Percentiles rank a stretch among this genome's conserved stretches.
Conservation (phyloP, 2,113 vertebrate species). For the Coreoperca whiteheadi region DNA sequence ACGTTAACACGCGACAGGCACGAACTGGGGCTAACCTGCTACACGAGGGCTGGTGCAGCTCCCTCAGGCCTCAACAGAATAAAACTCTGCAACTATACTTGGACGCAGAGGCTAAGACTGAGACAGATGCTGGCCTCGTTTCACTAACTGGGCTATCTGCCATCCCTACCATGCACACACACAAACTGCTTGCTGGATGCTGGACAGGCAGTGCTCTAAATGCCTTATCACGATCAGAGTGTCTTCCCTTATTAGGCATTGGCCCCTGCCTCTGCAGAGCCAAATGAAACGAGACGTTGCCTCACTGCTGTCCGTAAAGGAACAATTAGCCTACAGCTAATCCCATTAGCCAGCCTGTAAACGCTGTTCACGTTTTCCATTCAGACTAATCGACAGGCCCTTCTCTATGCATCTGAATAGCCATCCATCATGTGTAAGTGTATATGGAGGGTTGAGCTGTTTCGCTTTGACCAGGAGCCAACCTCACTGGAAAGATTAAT, state of each 20-base stretch:
- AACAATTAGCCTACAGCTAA: slow-evolving; percentile 83
- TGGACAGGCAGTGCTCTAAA: slow-evolving; percentile 72
- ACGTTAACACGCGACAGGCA: neutral
- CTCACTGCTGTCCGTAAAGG: slow-evolving; percentile 76
- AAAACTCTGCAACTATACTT: slow-evolving; percentile 72
- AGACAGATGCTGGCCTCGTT: slow-evolving; percentile 75
- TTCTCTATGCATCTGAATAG: slow-evolving; percentile 70
- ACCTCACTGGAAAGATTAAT: slow-evolving; percentile 76
- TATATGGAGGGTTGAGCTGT: slow-evolving; percentile 68
- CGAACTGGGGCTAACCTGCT: slow-evolving; percentile 37
- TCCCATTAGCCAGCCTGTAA: slow-evolving; percentile 80
- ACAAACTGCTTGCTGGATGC: slow-evolving; percentile 59
- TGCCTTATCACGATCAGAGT: slow-evolving; percentile 80
- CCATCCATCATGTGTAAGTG: slow-evolving; percentile 79
- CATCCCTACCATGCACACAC: slow-evolving; percentile 63
- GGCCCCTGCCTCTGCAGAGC: slow-evolving; percentile 66
- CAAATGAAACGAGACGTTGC: slow-evolving; percentile 81
- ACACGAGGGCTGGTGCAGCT: slow-evolving; percentile 24
- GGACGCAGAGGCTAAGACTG: slow-evolving; percentile 67
- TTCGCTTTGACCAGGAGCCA: slow-evolving; percentile 70
- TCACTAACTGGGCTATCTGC: slow-evolving; percentile 75
- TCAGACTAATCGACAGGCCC: slow-evolving; percentile 74
- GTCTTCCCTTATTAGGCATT: slow-evolving; percentile 85
- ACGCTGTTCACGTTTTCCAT: slow-evolving; percentile 79
- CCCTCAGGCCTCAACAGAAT: slow-evolving; percentile 49